Base-by-base conservation (phyloP, 1,140 invertebrate species). In the Argopecten irradians region DNA sequence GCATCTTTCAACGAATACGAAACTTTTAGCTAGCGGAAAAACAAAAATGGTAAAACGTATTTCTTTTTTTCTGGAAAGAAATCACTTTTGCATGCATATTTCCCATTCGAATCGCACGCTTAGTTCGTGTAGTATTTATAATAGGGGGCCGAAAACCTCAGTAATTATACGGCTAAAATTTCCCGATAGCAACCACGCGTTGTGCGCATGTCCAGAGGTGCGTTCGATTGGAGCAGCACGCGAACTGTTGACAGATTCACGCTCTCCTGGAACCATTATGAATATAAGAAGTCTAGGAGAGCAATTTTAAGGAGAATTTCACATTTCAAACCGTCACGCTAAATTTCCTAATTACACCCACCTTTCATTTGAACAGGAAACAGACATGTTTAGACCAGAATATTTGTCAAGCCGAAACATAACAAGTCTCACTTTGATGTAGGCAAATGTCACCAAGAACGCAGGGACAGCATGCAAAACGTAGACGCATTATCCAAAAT, bases 1-100 rank as follows among this genome's bases (percentile, higher is more conserved):
- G 5, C 55, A 71, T 71, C 55, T 71, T 11, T 71, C 55, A 71
- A 16, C 55, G 55, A 71, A 71, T 71, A 71, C 55, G n/a, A 71
- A 8, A 71, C n/a, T 28, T 28, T 71, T n/a, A 71, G 28, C 55
- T 28, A 71, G 55, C n/a, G n/a, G n/a, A 71, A 71, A 71, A 71
- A 71, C n/a, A 0, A 46, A 46, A 46, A 46, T 46, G 43, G 43
- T 14, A 46, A 16, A 16, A n/a, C 8, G 16, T 28, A 71, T n/a
- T 3, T 71, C 28, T 71, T n/a, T 71, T 71, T n/a, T 71, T 16
- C 0, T 1, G n/a, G 28, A 71, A 71, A 71, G 55, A 71, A 39
- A 71, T 71, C 55, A 71, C 55, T 71, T 71, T 71, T 71, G 55
- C 55, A 71, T 71, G 55, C 55, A 71, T 71, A 71, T 71, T 71